Percentiles rank a stretch among this genome's conserved stretches.
Evolutionary conservation across 2,888 invertebrate genomes (phyloP).

Genomic region (Brachyptera risi): DNA sequence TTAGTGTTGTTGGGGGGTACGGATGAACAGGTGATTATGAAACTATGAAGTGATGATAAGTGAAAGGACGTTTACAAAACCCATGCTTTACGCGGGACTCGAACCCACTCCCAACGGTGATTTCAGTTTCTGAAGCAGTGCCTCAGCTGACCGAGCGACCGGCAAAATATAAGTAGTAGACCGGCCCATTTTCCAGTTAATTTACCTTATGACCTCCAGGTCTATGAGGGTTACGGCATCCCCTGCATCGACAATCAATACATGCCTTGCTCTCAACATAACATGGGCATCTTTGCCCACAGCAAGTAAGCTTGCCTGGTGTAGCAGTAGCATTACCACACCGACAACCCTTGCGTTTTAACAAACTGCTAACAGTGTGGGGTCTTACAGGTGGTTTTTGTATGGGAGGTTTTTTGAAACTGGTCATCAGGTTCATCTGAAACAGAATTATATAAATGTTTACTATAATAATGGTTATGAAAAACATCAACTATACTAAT

Average conservation of each 20-base stretch:
- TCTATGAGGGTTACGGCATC: conserved; percentile 87
- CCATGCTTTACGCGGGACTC: too few relatives aligned
- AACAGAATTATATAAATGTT: background rate
- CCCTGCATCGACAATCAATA: conserved; percentile 84
- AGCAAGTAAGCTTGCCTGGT: conserved; percentile 87
- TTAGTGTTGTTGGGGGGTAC: too few relatives aligned
- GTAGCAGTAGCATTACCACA: conserved; percentile 88
- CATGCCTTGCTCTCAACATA: conserved; percentile 89
- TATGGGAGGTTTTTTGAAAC: conserved; percentile 51
- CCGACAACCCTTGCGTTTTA: conserved; percentile 59
- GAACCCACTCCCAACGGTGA: too few relatives aligned
- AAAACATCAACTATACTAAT: too few relatives aligned
- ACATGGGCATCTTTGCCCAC: conserved; percentile 91
- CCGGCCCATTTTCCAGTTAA: background rate
- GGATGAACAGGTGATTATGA: too few relatives aligned
- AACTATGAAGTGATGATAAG: too few relatives aligned
- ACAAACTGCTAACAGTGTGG: background rate
- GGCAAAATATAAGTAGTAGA: too few relatives aligned
- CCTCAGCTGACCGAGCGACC: too few relatives aligned
- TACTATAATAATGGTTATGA: too few relatives aligned
- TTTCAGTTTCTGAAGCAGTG: too few relatives aligned
- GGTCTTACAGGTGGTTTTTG: conserved; percentile 14
- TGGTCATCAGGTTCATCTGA: too few relatives aligned
- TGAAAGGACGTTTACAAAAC: too few relatives aligned
- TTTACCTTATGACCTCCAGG: conserved; percentile 74